Base-by-base conservation (phyloP, 2,797 vertebrate species). In the Triplophysa bombifrons region DNA sequence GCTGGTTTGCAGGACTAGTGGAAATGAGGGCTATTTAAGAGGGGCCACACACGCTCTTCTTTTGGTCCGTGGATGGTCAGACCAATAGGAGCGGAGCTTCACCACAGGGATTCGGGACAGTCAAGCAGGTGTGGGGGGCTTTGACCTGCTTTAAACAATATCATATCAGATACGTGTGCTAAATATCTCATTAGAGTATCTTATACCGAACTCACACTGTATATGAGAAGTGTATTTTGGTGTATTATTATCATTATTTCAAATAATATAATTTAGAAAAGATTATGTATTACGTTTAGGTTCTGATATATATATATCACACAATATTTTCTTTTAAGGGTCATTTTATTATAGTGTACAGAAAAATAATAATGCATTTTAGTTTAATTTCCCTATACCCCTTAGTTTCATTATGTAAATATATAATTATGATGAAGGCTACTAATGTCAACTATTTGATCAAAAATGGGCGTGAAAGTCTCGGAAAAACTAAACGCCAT, bases 41-140 rank as follows among this genome's bases (percentile, higher is more conserved):
- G 85, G 75, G 80, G 73, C 80, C 84, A 81, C 85, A 79, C 84
- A 80, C 72, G 72, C 61, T 76, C 84, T 84, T 71, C 88, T 71
- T 88, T 61, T 88, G 84, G 88, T 90, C 89, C 86, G 78, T 88
- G 88, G 87, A 87, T 85, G 86, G 86, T 79, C 83, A 85, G 83
- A 90, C 94, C 93, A 93, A 95, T 94, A 91, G 92, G 91, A 91
- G 84, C 65, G 38, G 83, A 69, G 85, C 81, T 76, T 84, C 89
- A 55, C 91, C 75, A 68, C 89, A 53, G 91, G 91, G 88, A 75
- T 87, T 84, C 83, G 25, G 58, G 61, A 72, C 70, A 82, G 69
- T 74, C 80, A 56, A 75, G 71, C 88, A 88, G 86, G 88, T 86
- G 83, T 80, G 81, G 79, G 74, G 25, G 71, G 74, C 80, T 83